A percentile compares a stretch with the other conserved stretches of the same genome.
These are phyloP conservation scores for Eunapius fragilis DNA, from an alignment of 37 sponge, comb jelly and placozoan genomes.

Conservation along the genomic window DNA sequence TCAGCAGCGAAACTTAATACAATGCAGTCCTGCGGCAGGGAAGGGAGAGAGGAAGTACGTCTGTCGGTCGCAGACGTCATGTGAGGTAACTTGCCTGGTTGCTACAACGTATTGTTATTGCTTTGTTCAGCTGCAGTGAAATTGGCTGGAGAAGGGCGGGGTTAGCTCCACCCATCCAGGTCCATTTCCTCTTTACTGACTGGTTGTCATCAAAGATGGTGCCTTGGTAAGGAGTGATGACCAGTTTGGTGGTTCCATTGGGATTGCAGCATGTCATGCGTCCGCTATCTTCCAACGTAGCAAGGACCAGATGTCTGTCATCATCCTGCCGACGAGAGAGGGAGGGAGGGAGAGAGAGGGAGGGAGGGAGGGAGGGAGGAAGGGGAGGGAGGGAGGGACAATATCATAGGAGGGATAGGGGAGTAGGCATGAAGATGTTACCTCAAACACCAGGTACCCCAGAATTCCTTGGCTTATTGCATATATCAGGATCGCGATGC, in stretches of 20 bases:
- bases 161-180: slow-evolving; percentile 5
- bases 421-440: not conserved
- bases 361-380: no score
- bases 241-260: slow-evolving; percentile 9
- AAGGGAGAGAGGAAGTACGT: not conserved
- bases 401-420: not conserved
- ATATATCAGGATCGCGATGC: slow-evolving; percentile 24
- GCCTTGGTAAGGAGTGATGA: slow-evolving; percentile 2
- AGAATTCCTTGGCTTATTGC: slow-evolving; percentile 27
- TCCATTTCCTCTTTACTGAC: slow-evolving; percentile 21
- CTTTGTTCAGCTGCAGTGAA: slow-evolving; percentile 39
- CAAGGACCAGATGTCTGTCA: slow-evolving; percentile 8
- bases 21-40: not conserved
- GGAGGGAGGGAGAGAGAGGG: no score
- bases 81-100: slow-evolving; percentile 15
- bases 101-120: slow-evolving; percentile 9
- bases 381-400: slow-evolving; percentile 5
- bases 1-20: slow-evolving; percentile 14
- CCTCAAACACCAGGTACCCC: slow-evolving; percentile 35
- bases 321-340: not conserved
- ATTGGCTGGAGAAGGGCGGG: slow-evolving; percentile 38
- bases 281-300: slow-evolving; percentile 57
- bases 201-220: slow-evolving; percentile 26
- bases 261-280: slow-evolving; percentile 24
- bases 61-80: not conserved